Evolutionary conservation across 2,113 vertebrate species (phyloP).

Genomic region (Callipepla squamata): DNA sequence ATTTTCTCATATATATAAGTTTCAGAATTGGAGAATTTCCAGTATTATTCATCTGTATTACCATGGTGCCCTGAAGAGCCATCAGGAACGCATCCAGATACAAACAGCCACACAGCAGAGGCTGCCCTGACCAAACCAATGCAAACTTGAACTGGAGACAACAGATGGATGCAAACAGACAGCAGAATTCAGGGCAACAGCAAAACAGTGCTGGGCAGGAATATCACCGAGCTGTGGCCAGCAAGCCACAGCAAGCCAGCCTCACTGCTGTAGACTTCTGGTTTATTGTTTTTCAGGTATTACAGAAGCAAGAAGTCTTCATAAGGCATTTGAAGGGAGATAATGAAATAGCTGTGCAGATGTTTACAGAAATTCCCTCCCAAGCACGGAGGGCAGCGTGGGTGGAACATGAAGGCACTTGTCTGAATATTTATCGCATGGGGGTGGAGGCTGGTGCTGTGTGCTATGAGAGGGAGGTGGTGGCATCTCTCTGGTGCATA

Average conservation of each 20-base stretch:
- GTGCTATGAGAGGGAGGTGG: neutral
- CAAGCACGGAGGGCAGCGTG: slow-evolving; percentile 28
- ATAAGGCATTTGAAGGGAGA: neutral
- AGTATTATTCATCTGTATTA: neutral
- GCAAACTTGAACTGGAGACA: neutral
- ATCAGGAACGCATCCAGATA: neutral
- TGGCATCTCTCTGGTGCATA: neutral
- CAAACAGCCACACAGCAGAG: neutral
- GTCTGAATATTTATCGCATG: slow-evolving; percentile 44
- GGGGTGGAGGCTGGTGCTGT: neutral
- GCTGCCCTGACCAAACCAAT: neutral
- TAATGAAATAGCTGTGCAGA: slow-evolving; percentile 39
- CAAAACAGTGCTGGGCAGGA: neutral
- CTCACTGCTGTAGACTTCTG: neutral
- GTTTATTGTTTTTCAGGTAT: neutral
- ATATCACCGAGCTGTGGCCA: neutral
- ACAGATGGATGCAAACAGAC: neutral
- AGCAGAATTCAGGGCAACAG: neutral
- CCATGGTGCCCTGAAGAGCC: neutral
- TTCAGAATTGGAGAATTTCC: neutral
- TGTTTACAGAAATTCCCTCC: slow-evolving; percentile 34
- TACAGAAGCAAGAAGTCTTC: neutral
- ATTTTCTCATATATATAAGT: neutral
- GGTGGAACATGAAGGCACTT: slow-evolving; percentile 35
- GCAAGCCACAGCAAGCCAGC: neutral